Base-by-base conservation (phyloP, 2,888 invertebrate genomes). In the Psylliodes chrysocephalus region DNA sequence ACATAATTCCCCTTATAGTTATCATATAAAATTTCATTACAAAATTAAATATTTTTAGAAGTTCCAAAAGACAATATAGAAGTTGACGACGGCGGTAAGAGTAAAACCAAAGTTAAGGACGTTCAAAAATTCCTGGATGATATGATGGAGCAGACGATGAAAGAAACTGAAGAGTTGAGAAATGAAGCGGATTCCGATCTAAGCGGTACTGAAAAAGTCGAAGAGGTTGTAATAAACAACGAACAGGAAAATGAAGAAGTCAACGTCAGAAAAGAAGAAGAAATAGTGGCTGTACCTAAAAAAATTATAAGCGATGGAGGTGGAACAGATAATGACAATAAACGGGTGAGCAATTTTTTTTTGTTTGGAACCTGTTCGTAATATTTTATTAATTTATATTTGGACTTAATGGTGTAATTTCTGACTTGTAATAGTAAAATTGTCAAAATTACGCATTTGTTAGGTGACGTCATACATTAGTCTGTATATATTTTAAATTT, bases 81-180 rank as follows among this genome's bases (percentile, higher is more conserved):
- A 10, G 6, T 30, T 2, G 30, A 30, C 3, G 7, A 7, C 8
- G 10, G 30, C 30, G 8, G 12, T 35, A 12, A 12, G n/a, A 61
- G 44, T 22, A 28, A 12, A n/a, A n/a, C n/a, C n/a, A 33, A 46
- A 17, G 19, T 42, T 12, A 63, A 69, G 47, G 67, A 70, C 53
- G 71, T 69, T 14, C 72, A 72, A 51, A 53, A 67, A 53, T 59
- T 69, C 57, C 81, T 85, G 76, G 85, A 85, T 66, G 81, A 80
- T 46, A 78, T 85, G 68, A 84, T 85, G 84, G 81, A 82, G 68
- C 79, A 82, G 69, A 82, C 82, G 1, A 83, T 84, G 83, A 82
- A 78, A 18, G 73, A 79, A 74, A 68, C 76, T 42, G 74, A 74
- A 51, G 67, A 73, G 47, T 69, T 70, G 18, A 51, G 47, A 60